Evolutionary conservation across 1,140 invertebrate genomes (phyloP).

Genomic region (Drosophila repletoides): DNA sequence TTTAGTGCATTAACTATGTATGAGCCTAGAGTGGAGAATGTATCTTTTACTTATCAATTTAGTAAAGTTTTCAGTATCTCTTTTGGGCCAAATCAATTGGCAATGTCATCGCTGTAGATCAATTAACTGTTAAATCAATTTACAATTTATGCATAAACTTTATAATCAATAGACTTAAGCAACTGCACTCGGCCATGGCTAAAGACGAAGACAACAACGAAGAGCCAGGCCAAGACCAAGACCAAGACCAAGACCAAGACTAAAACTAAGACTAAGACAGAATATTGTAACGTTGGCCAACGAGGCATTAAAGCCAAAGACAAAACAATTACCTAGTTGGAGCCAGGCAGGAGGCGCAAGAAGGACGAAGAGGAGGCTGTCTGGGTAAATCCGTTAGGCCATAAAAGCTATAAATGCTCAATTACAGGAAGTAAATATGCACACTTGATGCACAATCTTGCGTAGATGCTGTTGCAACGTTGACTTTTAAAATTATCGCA

Average conservation of each 20-base stretch:
- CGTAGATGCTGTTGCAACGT: slow-evolving; percentile 61
- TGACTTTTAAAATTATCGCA: slow-evolving; percentile 80
- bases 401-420: slow-evolving; percentile 80
- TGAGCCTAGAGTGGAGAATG: slow-evolving; percentile 8
- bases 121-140: slow-evolving; percentile 79
- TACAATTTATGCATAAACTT: slow-evolving; percentile 78
- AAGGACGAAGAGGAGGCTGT: not conserved
- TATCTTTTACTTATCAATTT: slow-evolving; percentile 20
- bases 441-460: slow-evolving; percentile 79
- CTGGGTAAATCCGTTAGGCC: slow-evolving; percentile 72
- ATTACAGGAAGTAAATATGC: slow-evolving; percentile 80
- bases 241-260: not conserved
- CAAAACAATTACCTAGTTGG: slow-evolving; percentile 66
- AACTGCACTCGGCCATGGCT: slow-evolving; percentile 23
- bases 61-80: not conserved
- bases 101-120: slow-evolving; percentile 57
- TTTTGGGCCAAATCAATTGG: slow-evolving; percentile 24
- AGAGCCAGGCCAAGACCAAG: not conserved
- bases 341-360: not conserved
- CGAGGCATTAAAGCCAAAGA: slow-evolving; percentile 63
- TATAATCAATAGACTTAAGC: slow-evolving; percentile 73
- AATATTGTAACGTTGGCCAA: slow-evolving; percentile 23
- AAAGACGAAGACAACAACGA: not conserved
- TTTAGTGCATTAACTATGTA: slow-evolving; percentile 24
- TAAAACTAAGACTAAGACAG: not conserved